A percentile compares a stretch with the other conserved stretches of the same genome.
Evolutionary conservation across 2,113 vertebrate genomes (phyloP).

Genomic region (Heliornis fulica): DNA sequence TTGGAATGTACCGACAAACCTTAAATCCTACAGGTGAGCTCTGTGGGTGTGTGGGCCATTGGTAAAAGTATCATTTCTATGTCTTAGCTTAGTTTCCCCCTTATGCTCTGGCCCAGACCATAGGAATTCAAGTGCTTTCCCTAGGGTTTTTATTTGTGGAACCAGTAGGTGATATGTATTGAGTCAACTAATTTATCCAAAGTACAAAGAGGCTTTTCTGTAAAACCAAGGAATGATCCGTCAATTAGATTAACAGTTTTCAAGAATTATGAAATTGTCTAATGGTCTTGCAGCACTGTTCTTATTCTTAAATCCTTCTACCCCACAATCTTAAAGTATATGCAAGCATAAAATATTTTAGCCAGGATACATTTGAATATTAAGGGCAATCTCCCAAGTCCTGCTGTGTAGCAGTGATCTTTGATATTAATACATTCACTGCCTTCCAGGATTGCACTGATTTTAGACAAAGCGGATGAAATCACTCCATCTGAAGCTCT

Average conservation of each 20-base stretch:
- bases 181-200: not conserved
- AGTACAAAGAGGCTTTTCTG: not conserved
- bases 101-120: not conserved
- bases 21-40: not conserved
- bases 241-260: not conserved
- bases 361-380: not conserved
- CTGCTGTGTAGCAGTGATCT: not conserved
- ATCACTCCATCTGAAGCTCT: not conserved
- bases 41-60: not conserved
- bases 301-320: not conserved
- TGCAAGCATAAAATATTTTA: not conserved
- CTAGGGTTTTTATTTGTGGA: not conserved
- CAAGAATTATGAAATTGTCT: not conserved
- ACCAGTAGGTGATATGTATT: not conserved
- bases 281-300: not conserved
- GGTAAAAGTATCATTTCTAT: not conserved
- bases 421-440: not conserved
- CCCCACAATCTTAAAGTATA: not conserved
- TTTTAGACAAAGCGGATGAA: slow-evolving; percentile 15
- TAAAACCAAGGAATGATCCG: not conserved
- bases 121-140: not conserved
- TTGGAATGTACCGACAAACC: not conserved
- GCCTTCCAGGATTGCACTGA: not conserved
- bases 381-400: not conserved
- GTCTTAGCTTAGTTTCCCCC: not conserved